Percentiles rank a stretch among this genome's conserved stretches.
Evolutionary conservation across 2,888 invertebrate genomes (phyloP).

Genomic region (Calliopum simillimum): DNA sequence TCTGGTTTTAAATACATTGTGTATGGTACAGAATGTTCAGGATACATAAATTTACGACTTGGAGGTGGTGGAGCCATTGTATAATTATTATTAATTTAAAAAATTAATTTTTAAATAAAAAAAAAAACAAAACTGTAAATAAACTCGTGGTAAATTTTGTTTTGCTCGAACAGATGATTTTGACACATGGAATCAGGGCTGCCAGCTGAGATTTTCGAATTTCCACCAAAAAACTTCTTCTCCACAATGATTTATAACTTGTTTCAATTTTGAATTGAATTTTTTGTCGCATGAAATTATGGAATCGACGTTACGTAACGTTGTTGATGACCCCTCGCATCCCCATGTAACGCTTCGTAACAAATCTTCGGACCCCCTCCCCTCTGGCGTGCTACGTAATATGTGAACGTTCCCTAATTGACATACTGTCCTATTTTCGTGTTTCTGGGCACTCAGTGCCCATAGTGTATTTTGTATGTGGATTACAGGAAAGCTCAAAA

Average conservation of each 20-base stretch:
- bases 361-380: too few species aligned
- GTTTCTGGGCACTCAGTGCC: too few species aligned
- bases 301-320: too few species aligned
- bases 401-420: too few species aligned
- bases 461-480: too few species aligned
- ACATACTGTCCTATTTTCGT: too few species aligned
- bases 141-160: constrained; percentile 27
- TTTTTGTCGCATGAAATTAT: too few species aligned
- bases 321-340: too few species aligned
- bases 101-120: constrained; percentile 30
- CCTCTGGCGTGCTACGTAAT: too few species aligned
- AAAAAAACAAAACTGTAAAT: constrained; percentile 34
- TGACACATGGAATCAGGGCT: not conserved
- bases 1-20: constrained; percentile 45
- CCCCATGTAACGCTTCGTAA: too few species aligned
- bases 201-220: not conserved
- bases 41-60: constrained; percentile 47
- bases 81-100: constrained; percentile 12
- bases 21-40: constrained; percentile 48
- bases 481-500: too few species aligned
- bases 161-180: not conserved
- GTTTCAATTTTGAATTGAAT: not conserved
- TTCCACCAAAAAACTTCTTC: not conserved
- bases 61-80: constrained; percentile 43
- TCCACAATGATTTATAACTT: not conserved